A percentile compares a stretch with the other conserved stretches of the same genome.
phyloP scores from a whole-genome alignment of 2,113 vertebrate species.

The Panthera uncia region DNA sequence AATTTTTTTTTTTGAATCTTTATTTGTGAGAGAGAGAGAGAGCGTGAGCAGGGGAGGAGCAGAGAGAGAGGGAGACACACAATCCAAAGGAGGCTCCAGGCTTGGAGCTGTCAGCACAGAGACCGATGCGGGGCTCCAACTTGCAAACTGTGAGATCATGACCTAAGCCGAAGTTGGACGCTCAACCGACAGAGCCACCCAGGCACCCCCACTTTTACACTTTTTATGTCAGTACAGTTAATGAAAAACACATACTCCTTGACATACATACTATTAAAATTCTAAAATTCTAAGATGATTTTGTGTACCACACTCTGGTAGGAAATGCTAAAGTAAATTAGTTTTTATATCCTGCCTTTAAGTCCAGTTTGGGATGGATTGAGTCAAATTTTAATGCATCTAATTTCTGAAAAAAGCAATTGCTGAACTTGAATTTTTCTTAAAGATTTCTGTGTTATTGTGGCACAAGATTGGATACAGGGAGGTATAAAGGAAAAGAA shows the following conservation, averaged over 20 bases:
- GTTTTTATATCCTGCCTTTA: conserved; percentile 4
- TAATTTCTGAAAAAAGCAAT: background rate
- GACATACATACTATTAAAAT: background rate
- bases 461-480: background rate
- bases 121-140: too few species aligned
- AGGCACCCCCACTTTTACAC: background rate
- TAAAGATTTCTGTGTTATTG: background rate
- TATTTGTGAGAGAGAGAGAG: too few species aligned
- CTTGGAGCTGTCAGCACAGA: too few species aligned
- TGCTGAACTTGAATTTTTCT: background rate
- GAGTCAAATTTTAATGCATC: background rate
- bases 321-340: background rate
- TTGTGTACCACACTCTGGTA: background rate
- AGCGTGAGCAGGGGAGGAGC: too few species aligned
- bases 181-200: too few species aligned
- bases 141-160: too few species aligned
- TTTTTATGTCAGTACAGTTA: background rate
- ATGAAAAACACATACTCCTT: background rate
- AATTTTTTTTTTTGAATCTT: too few species aligned
- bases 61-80: too few species aligned
- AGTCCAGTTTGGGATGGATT: background rate
- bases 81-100: too few species aligned
- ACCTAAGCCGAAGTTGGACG: too few species aligned
- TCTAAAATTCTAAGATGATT: background rate
- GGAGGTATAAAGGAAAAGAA: background rate